phyloP scores from a whole-genome alignment of 2,113 vertebrate genomes.

The Martes martes region DNA sequence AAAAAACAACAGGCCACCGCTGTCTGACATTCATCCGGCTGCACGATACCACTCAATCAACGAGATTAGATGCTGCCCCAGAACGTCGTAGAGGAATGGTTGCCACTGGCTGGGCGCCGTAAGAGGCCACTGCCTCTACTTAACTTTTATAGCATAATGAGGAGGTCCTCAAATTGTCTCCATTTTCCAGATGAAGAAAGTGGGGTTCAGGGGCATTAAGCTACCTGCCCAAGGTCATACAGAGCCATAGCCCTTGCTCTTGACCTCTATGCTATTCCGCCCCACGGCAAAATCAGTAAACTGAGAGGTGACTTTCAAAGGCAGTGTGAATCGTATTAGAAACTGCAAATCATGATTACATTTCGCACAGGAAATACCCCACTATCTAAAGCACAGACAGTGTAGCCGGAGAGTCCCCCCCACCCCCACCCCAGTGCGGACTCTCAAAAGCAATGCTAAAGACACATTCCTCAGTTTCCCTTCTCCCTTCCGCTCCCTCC shows the following conservation, averaged over 20 bases:
- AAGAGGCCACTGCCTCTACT: neutral
- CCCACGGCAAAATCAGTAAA: neutral
- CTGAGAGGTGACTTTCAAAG: neutral
- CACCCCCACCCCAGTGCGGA: accelerated
- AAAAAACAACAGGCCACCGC: neutral
- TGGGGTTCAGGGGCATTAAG: neutral
- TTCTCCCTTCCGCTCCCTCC: neutral
- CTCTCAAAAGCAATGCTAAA: neutral
- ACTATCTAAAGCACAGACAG: neutral
- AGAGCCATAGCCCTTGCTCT: neutral
- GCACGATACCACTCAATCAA: neutral
- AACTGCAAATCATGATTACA: neutral
- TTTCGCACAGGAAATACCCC: neutral
- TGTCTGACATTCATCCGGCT: neutral
- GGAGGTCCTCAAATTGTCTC: neutral
- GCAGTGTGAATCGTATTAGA: neutral
- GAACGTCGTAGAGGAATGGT: accelerated
- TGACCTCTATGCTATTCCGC: neutral
- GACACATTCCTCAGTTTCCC: neutral
- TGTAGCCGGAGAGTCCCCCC: neutral
- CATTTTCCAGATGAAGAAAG: neutral
- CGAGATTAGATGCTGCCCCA: accelerated
- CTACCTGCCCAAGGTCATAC: neutral
- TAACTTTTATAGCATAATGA: neutral
- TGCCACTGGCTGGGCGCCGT: accelerated